Evolutionary conservation across 2,113 vertebrate species (phyloP), one percentile per base, ranked within the genome.

Genomic region (Nettapus auritus): DNA sequence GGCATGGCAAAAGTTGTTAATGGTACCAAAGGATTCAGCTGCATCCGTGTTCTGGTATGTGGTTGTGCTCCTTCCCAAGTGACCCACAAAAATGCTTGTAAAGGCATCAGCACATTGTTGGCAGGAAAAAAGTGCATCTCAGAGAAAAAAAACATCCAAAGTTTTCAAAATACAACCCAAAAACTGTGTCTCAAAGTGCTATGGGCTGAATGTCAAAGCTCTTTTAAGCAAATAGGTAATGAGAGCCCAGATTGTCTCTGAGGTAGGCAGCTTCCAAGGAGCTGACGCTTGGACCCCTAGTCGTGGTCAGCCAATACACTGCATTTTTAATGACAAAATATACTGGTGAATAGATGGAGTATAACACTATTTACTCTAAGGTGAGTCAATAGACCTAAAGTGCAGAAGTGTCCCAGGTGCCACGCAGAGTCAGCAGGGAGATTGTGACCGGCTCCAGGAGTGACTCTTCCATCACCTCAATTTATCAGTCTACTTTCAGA

Each of bases 1-100:
- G 74, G 83, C 83, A 90, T 69, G 62, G 68, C 69, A 89, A 82
- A 94, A 89, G 69, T 84, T 18, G 4, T 86, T 82, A 89, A 82
- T n/a, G 68, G 60, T 75, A 63, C 89, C 86, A 87, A 90, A 89
- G 84, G 66, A 86, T 92, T 88, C 50, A 57, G 36, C 52, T 5
- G 23, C 87, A 73, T 89, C 38, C 8, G 0, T 42, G 53, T 84
- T 83, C 75, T 89, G 29, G 33, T 80, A 68, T 2, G 1, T 28
- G 63, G 75, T 34, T 83, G 56, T 38, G 25, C 56, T 93, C 69
- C 62, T 75, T 68, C 90, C 44, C 62, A 63, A 86, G 48, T 48
- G 62, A 75, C 52, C 73, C 46, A 64, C 5, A 28, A 90, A 63
- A 60, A 68, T 48, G 34, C 69, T 68, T 89, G 90, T 76, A 87